Evolutionary conservation across 1,140 invertebrate genomes (phyloP), one percentile per base, ranked within the genome.

Genomic region (Diorhabda sublineata): DNA sequence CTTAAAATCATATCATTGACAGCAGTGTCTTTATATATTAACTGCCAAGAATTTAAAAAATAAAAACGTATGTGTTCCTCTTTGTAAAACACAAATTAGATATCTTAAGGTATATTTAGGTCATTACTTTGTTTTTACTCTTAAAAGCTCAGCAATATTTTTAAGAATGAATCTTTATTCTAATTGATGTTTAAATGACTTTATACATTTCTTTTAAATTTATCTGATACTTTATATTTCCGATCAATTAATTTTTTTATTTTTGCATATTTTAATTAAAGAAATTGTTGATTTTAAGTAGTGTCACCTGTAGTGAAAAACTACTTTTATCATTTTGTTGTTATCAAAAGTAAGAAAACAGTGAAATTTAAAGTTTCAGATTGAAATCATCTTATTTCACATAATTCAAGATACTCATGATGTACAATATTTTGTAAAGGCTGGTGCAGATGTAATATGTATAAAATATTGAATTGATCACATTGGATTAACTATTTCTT

Each of bases 1-100:
- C 65, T 26, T 66, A 52, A 52, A 26, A 74, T 72, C 73, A 74
- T 74, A 74, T 74, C 71, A 71, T 62, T 71, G 69, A 74, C 70
- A 67, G 67, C 72, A 68, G 73, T 74, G 73, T 74, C 73, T 74
- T 74, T 65, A 67, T 67, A 60, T 67, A 62, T 26, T 26, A 65
- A 71, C 69, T 71, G 69, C 69, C 69, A 71, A 71, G 62, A 69
- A 56, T 66, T 52, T 66, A 65, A 61, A 26, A 26, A 26, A 26
- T 26, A 26, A 26, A 70, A 57, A 66, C 58, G 45, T 58, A 66
- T 62, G 69, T 70, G 69, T 70, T 70, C 69, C 69, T 70, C 69
- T 70, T 61, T 45, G 43, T 44, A 59, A 60, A 62, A 62, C 61
- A 62, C 61, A 62, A 62, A 62, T 44, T 62, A 62, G 61, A 44